A percentile compares a stretch with the other conserved stretches of the same genome.
Evolutionary conservation across 2,113 vertebrate species (phyloP).

Genomic region (Daubentonia madagascariensis): DNA sequence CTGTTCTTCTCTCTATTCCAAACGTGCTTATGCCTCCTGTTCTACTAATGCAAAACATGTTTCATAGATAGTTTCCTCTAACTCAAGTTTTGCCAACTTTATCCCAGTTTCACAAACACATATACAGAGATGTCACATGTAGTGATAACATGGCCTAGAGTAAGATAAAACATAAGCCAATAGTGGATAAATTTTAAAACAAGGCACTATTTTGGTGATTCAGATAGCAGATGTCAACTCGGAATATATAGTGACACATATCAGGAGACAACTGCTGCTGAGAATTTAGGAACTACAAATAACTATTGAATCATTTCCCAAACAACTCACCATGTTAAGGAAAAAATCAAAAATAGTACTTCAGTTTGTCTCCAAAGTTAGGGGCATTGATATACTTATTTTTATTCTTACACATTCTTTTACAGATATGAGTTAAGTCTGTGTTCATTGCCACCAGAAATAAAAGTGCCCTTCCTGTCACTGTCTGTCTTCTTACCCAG

Average conservation of each 20-base stretch:
- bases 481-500: background rate
- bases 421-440: background rate
- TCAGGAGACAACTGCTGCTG: conserved; percentile 73
- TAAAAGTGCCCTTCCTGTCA: conserved; percentile 8
- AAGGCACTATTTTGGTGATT: conserved; percentile 70
- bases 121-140: conserved; percentile 68
- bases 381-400: conserved; percentile 38
- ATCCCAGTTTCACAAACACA: conserved; percentile 77
- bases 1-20: conserved; percentile 58
- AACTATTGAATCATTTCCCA: conserved; percentile 73
- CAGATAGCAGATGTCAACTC: conserved; percentile 65
- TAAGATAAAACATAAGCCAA: conserved; percentile 76
- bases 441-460: conserved; percentile 9
- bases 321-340: conserved; percentile 59
- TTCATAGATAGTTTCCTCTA: conserved; percentile 68
- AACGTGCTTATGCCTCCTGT: conserved; percentile 75
- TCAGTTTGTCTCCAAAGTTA: conserved; percentile 61
- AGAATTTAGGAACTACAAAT: conserved; percentile 74
- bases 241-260: conserved; percentile 73
- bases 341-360: conserved; percentile 62
- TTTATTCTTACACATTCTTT: conserved; percentile 39
- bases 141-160: conserved; percentile 63
- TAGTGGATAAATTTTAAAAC: conserved; percentile 71
- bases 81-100: conserved; percentile 79
- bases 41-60: conserved; percentile 74